Conservation (phyloP, 2,113 vertebrate genomes). For the Dolichallabes microphthalmus region DNA sequence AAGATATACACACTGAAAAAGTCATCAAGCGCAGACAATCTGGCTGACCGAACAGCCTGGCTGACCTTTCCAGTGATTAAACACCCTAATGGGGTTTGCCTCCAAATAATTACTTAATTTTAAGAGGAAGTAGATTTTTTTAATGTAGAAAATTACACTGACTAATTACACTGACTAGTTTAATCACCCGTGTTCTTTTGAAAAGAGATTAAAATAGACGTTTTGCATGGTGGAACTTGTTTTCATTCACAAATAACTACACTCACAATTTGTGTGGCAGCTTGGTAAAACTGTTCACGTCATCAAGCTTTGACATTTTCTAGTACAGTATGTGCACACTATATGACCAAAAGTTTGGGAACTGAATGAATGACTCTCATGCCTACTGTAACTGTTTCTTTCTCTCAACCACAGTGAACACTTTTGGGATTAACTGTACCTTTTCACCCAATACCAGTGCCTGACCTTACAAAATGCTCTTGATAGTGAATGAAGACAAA, state of each 20-base stretch:
- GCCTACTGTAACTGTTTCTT: background rate
- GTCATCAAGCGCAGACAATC: background rate
- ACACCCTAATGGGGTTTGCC: slow-evolving; percentile 32
- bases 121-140: slow-evolving; percentile 18
- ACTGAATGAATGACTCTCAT: background rate
- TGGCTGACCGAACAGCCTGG: slow-evolving; percentile 19
- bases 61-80: slow-evolving; percentile 37
- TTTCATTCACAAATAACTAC: background rate
- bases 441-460: background rate
- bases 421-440: background rate
- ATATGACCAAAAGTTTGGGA: background rate
- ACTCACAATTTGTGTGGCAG: background rate
- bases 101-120: slow-evolving; percentile 44
- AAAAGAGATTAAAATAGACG: background rate
- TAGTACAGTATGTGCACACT: background rate
- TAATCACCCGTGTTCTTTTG: background rate
- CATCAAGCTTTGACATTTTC: background rate
- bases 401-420: background rate
- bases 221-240: background rate
- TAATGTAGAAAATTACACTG: slow-evolving; percentile 39
- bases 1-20: background rate
- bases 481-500: background rate
- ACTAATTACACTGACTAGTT: slow-evolving; percentile 18
- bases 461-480: background rate
- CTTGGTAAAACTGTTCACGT: background rate